These are phyloP conservation scores for Neoaliturus tenellus DNA, from an alignment of 2,888 invertebrate genomes.

Conservation along the genomic window DNA sequence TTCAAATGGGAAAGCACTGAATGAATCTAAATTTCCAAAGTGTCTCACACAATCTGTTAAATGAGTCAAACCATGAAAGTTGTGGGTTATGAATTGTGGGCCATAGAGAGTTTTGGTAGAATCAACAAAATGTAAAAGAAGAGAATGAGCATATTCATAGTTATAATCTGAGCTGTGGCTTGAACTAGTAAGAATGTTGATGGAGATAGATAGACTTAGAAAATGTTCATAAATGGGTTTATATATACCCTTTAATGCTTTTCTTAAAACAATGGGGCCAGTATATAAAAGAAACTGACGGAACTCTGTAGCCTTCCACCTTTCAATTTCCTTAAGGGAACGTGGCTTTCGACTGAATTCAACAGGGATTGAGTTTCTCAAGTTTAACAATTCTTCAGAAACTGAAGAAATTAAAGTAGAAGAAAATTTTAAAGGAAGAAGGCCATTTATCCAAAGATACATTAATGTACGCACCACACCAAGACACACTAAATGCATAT, in stretches of 20 bases:
- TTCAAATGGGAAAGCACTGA: background rate
- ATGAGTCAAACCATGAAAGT: background rate
- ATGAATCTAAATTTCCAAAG: background rate
- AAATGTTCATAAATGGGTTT: background rate
- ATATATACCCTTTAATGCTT: background rate
- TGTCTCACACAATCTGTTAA: background rate
- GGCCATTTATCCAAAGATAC: slow-evolving; percentile 35
- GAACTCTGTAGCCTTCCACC: slow-evolving; percentile 49
- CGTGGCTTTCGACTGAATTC: slow-evolving; percentile 35
- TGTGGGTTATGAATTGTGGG: background rate
- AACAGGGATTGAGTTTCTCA: background rate
- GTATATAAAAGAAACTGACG: slow-evolving; percentile 32
- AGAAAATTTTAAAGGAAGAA: too few species aligned
- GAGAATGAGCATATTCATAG: background rate
- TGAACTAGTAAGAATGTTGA: slow-evolving; percentile 12
- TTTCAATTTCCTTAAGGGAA: slow-evolving; percentile 10
- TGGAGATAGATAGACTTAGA: background rate
- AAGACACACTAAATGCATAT: background rate
- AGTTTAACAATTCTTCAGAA: background rate
- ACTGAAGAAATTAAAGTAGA: too few species aligned
- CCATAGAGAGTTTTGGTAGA: background rate
- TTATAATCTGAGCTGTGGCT: background rate
- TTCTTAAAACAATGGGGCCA: slow-evolving; percentile 34
- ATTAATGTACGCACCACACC: background rate
- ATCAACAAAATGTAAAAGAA: background rate